phyloP scores from a whole-genome alignment of 1,140 invertebrate genomes.

The silkworm (Bombyx mori) region DNA sequence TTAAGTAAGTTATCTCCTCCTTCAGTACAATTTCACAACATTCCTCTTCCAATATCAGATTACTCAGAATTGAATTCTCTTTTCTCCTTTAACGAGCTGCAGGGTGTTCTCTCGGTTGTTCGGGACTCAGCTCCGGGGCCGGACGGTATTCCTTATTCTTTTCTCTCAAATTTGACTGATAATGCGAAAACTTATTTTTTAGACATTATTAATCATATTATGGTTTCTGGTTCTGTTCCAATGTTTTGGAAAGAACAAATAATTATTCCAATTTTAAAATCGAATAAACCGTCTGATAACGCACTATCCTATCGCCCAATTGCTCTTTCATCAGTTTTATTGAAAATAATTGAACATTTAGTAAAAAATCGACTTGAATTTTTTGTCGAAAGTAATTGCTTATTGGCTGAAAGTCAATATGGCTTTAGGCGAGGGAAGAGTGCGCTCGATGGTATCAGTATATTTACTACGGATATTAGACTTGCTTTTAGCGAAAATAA shows the following conservation, averaged over 20 bases:
- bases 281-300: neutral
- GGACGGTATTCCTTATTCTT: neutral
- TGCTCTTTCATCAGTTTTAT: too few species aligned
- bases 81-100: too few species aligned
- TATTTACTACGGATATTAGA: conserved; percentile 12
- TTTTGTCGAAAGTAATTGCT: conserved; percentile 2
- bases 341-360: too few species aligned
- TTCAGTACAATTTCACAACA: too few species aligned
- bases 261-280: neutral
- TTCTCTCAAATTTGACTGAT: neutral
- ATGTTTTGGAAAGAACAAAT: neutral
- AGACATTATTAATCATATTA: neutral
- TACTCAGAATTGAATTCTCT: too few species aligned
- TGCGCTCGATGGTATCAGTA: conserved; percentile 7
- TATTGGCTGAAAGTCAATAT: conserved; percentile 6
- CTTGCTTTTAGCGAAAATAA: conserved; percentile 10
- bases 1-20: too few species aligned
- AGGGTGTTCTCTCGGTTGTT: too few species aligned
- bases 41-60: too few species aligned
- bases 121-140: neutral
- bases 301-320: conserved; percentile 7
- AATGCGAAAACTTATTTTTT: too few species aligned
- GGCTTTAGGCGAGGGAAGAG: conserved; percentile 12
- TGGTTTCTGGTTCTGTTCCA: neutral
- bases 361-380: conserved; percentile 3